These are phyloP conservation scores for Apotomis turbidana DNA, from an alignment of 2,888 invertebrate species.

Conservation along the genomic window DNA sequence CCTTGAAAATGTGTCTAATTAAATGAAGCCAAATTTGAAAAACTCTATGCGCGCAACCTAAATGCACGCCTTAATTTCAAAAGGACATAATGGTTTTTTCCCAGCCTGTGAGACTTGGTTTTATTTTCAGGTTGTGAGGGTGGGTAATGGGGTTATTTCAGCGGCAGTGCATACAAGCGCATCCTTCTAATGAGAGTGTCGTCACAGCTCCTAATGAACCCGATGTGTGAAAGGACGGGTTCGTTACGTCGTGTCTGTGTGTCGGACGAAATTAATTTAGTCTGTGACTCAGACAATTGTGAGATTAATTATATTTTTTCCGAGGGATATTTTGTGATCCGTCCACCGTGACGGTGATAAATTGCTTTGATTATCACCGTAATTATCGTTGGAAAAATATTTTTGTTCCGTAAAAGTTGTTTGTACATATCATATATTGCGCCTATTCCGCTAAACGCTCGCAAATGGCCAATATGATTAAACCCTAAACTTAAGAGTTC, in stretches of 20 bases:
- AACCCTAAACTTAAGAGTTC: too few relatives aligned
- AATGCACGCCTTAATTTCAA: background rate
- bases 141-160: constrained; percentile 5
- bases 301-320: constrained; percentile 37
- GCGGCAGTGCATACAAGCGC: constrained; percentile 35
- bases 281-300: constrained; percentile 30
- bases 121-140: background rate
- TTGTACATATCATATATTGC: background rate
- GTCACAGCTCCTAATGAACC: constrained; percentile 38
- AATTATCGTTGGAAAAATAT: constrained; percentile 1
- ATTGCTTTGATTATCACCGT: constrained; percentile 23
- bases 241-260: constrained; percentile 33
- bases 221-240: constrained; percentile 40
- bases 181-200: constrained; percentile 42
- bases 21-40: constrained; percentile 41
- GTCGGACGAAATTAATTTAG: constrained; percentile 40
- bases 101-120: background rate
- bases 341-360: constrained; percentile 25
- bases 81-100: background rate
- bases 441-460: too few relatives aligned
- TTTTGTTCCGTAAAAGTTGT: background rate
- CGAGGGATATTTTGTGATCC: constrained; percentile 5
- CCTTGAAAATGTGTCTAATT: constrained; percentile 31
- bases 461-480: too few relatives aligned
- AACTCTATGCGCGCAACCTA: constrained; percentile 32